Percentiles rank a stretch among this genome's conserved stretches.
Evolutionary conservation across 2,797 vertebrate genomes (phyloP).

Genomic region (Dryobates pubescens): DNA sequence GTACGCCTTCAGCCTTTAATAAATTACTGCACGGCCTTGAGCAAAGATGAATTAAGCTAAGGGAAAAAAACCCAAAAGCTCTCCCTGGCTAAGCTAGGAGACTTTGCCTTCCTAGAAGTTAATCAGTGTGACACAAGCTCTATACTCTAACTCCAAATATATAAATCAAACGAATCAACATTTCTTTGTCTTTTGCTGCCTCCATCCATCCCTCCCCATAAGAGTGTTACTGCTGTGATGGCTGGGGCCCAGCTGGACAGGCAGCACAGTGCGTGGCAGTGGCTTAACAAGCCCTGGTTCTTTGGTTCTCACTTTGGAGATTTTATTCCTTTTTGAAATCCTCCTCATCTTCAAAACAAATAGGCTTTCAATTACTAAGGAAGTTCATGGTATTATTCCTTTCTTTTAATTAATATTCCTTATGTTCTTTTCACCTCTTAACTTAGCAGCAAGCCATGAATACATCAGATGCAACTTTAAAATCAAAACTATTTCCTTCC

Average conservation of each 20-base stretch:
- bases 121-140: slow-evolving; percentile 26
- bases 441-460: neutral
- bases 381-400: neutral
- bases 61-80: neutral
- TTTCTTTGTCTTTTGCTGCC: neutral
- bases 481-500: neutral
- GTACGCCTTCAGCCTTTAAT: neutral
- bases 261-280: neutral
- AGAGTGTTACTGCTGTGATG: neutral
- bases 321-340: neutral
- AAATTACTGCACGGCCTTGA: slow-evolving; percentile 30
- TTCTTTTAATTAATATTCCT: neutral
- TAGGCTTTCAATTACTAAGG: neutral
- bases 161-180: slow-evolving; percentile 1
- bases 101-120: slow-evolving; percentile 20
- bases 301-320: neutral
- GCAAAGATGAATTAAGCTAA: slow-evolving; percentile 43
- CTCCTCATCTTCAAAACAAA: neutral
- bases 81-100: neutral
- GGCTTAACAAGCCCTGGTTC: neutral
- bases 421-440: neutral
- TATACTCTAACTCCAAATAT: neutral
- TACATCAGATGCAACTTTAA: slow-evolving; percentile 26
- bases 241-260: neutral
- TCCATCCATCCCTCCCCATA: neutral